phyloP scores from a whole-genome alignment of 2,113 vertebrate genomes.

The Galemys pyrenaicus region DNA sequence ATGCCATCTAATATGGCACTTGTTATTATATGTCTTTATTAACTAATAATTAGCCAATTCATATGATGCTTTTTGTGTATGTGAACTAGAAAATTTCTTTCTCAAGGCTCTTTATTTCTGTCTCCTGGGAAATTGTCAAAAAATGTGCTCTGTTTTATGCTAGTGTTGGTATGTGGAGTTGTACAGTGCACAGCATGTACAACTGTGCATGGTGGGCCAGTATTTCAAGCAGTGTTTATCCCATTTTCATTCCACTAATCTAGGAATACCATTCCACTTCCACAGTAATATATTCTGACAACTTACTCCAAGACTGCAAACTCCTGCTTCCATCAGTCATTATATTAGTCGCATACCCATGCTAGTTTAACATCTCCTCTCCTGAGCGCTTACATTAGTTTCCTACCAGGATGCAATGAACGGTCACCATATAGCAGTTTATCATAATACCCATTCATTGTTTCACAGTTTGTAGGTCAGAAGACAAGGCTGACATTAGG shows the following conservation, averaged over 20 bases:
- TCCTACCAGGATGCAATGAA: neutral
- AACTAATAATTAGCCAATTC: neutral
- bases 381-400: neutral
- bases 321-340: neutral
- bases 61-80: neutral
- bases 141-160: neutral
- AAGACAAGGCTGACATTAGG: neutral
- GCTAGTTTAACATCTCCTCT: neutral
- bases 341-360: neutral
- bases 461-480: neutral
- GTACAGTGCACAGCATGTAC: neutral
- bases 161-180: neutral
- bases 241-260: neutral
- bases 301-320: neutral
- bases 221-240: neutral
- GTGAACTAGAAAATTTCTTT: neutral
- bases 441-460: neutral
- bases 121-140: neutral
- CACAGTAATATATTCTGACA: neutral
- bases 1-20: neutral
- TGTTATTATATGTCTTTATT: neutral
- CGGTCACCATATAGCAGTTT: neutral
- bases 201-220: neutral
- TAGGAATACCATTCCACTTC: neutral
- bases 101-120: neutral